A percentile compares a stretch with the other conserved stretches of the same genome.
phyloP scores from a whole-genome alignment of 1,140 invertebrate species.

The Nephila pilipes region DNA sequence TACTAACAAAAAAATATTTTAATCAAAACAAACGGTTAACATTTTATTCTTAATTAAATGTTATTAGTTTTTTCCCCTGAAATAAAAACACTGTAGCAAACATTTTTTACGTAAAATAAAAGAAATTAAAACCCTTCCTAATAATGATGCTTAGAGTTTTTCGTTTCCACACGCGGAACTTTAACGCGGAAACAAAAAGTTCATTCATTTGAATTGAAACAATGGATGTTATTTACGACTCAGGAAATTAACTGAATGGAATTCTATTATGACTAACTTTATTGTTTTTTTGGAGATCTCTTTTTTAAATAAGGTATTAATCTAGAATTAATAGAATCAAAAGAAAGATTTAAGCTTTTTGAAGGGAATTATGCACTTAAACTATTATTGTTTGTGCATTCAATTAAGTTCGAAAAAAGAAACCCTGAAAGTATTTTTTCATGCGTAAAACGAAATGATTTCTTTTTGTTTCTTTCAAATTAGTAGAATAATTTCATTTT shows the following conservation, averaged over 20 bases:
- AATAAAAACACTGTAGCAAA: neutral
- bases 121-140: neutral
- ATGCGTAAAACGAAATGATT: neutral
- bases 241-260: slow-evolving; percentile 52
- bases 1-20: too few relatives aligned
- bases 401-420: neutral
- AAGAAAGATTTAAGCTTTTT: neutral
- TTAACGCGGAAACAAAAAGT: neutral
- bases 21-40: too few relatives aligned
- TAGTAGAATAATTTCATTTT: slow-evolving; percentile 10
- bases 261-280: neutral
- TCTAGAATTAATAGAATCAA: slow-evolving; percentile 49
- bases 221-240: slow-evolving; percentile 43
- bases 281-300: neutral
- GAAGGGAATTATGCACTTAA: neutral
- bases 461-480: neutral
- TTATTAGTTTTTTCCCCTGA: neutral
- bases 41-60: neutral
- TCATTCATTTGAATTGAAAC: slow-evolving; percentile 23
- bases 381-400: neutral
- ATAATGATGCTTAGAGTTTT: neutral
- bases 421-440: neutral
- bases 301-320: slow-evolving; percentile 53
- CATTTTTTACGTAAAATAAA: neutral
- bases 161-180: neutral